phyloP scores from a whole-genome alignment of 2,888 invertebrate genomes.

The Mesopsocus fuscifrons region DNA sequence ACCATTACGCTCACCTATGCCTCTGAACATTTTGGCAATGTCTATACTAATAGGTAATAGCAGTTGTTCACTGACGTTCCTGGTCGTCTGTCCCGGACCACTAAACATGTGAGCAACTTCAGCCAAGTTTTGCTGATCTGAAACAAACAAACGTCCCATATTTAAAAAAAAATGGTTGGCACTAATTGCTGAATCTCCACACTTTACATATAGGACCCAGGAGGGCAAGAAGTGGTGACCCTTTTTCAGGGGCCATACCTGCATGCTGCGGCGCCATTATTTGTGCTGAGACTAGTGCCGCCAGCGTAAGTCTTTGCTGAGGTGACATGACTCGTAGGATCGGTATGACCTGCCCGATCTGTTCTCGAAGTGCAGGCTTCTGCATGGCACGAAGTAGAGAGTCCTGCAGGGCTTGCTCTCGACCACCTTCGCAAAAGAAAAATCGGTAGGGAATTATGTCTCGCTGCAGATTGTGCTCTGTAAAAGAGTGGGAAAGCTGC shows the following conservation, averaged over 20 bases:
- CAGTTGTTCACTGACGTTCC: slow-evolving; percentile 32
- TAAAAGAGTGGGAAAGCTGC: too few species aligned
- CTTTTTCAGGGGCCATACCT: too few species aligned
- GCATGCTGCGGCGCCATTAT: slow-evolving; percentile 30
- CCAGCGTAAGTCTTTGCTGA: slow-evolving; percentile 38
- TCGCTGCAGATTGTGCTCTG: background rate
- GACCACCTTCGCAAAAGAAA: too few species aligned
- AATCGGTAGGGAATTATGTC: too few species aligned
- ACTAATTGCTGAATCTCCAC: too few species aligned
- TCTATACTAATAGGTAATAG: slow-evolving; percentile 43
- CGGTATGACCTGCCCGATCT: slow-evolving; percentile 27
- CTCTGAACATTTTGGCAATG: slow-evolving; percentile 40
- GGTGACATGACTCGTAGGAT: slow-evolving; percentile 41
- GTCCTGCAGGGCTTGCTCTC: slow-evolving; percentile 10
- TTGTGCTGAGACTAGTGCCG: slow-evolving; percentile 40
- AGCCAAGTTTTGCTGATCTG: slow-evolving; percentile 17
- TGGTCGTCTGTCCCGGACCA: slow-evolving; percentile 20
- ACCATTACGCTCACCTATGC: too few species aligned
- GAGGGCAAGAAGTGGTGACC: too few species aligned
- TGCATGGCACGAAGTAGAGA: slow-evolving; percentile 13
- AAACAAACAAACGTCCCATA: background rate
- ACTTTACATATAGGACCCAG: too few species aligned
- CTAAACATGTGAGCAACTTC: slow-evolving; percentile 39
- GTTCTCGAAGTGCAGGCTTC: slow-evolving; percentile 13
- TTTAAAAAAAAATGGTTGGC: too few species aligned